A percentile compares a stretch with the other conserved stretches of the same genome.
phyloP scores from a whole-genome alignment of 2,113 vertebrate genomes.

The Dasyurus viverrinus region DNA sequence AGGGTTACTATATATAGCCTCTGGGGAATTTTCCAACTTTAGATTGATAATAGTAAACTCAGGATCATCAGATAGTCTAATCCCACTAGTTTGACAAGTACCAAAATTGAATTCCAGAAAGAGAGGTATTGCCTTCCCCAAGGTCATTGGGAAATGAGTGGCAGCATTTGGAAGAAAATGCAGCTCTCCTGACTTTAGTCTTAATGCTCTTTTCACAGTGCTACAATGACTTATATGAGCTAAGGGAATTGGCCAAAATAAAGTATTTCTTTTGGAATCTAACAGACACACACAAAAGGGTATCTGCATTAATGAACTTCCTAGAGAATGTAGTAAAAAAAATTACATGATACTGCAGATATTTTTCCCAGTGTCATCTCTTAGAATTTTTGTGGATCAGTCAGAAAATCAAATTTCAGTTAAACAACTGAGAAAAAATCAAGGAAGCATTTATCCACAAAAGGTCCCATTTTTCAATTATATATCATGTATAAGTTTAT shows the following conservation, averaged over 20 bases:
- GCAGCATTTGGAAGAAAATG: neutral
- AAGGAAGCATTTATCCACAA: neutral
- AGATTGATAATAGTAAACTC: neutral
- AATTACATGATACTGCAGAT: neutral
- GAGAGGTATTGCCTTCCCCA: neutral
- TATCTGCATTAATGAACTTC: constrained; percentile 22
- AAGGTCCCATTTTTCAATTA: neutral
- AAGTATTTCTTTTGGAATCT: constrained; percentile 46
- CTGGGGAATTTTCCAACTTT: neutral
- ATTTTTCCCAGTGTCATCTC: neutral
- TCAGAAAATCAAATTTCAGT: neutral
- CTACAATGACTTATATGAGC: neutral
- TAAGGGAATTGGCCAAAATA: constrained; percentile 44
- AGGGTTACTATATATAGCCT: neutral
- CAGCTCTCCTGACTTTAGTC: neutral
- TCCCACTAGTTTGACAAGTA: neutral
- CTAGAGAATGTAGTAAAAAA: constrained; percentile 4
- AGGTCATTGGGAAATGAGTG: neutral
- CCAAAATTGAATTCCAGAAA: neutral
- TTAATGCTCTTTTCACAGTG: neutral
- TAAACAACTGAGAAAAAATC: constrained; percentile 14
- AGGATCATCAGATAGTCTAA: neutral
- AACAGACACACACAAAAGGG: constrained; percentile 31
- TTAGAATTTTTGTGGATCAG: neutral
- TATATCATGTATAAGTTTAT: neutral